Conservation (phyloP, 2,113 vertebrate species). For the Petaurus breviceps region DNA sequence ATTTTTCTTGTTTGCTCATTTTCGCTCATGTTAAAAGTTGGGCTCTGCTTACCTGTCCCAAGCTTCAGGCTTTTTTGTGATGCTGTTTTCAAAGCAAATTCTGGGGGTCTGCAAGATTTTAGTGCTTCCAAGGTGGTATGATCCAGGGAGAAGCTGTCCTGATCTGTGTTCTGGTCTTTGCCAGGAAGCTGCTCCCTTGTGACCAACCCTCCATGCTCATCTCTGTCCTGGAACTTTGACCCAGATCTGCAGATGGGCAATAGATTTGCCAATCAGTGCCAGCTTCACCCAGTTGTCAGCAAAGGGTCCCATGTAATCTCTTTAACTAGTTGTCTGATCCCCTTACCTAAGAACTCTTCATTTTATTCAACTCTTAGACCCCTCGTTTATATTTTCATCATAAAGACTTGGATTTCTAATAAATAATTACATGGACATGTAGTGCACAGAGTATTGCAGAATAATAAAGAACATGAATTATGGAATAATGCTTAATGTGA, state of each 20-base stretch:
- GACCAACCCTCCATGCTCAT: not conserved
- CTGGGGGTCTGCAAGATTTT: not conserved
- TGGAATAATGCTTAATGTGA: not conserved
- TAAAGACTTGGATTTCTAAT: not conserved
- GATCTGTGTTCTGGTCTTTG: not conserved
- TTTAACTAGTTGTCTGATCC: not conserved
- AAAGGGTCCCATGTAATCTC: not conserved
- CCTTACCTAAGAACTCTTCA: not conserved
- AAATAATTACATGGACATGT: not conserved
- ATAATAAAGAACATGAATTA: not conserved
- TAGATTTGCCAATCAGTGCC: not conserved
- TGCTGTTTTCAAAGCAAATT: too few relatives aligned
- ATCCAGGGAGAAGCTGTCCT: not conserved
- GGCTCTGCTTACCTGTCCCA: too few relatives aligned
- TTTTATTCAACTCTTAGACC: not conserved
- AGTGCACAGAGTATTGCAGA: not conserved
- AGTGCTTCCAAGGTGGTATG: not conserved
- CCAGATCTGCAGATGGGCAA: not conserved
- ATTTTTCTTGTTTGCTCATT: not conserved
- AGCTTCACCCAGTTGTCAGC: not conserved
- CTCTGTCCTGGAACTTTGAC: not conserved
- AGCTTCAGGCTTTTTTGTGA: too few relatives aligned
- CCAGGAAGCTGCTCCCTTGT: not conserved
- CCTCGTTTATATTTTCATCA: not conserved
- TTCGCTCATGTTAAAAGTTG: too few relatives aligned